Evolutionary conservation across 2,797 vertebrate species (phyloP).

Genomic region (Sebastiscus albofasciatus): DNA sequence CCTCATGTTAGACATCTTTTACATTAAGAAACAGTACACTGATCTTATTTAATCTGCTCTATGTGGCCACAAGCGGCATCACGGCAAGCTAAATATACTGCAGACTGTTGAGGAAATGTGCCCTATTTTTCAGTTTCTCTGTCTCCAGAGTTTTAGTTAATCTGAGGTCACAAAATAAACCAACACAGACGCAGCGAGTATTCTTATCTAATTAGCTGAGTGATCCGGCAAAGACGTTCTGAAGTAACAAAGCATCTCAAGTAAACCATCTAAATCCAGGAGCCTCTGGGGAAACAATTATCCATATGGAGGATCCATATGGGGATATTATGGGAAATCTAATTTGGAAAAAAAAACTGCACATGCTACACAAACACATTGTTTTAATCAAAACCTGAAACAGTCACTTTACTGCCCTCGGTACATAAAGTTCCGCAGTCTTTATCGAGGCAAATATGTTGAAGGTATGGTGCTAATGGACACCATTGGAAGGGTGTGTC

Average conservation of each 20-base stretch:
- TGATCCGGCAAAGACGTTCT: slow-evolving; percentile 14
- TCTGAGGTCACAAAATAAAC: slow-evolving; percentile 32
- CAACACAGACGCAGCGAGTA: slow-evolving; percentile 14
- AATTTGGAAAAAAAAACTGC: neutral
- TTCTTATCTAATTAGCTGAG: slow-evolving; percentile 38
- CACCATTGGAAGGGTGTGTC: no score
- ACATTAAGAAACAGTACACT: neutral
- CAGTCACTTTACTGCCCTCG: neutral
- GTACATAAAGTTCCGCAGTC: neutral
- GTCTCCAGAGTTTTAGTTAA: slow-evolving; percentile 25
- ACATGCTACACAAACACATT: neutral
- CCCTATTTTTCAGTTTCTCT: slow-evolving; percentile 16
- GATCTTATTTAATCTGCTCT: neutral
- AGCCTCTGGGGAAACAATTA: slow-evolving; percentile 35
- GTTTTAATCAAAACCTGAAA: neutral
- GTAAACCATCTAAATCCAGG: slow-evolving; percentile 20
- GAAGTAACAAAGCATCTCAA: slow-evolving; percentile 12
- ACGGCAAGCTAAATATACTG: neutral
- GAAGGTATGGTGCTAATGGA: no score
- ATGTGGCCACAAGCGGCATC: neutral
- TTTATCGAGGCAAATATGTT: neutral
- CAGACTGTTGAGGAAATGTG: slow-evolving; percentile 13
- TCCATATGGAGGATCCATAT: slow-evolving; percentile 5
- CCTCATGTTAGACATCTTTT: slow-evolving; percentile 13
- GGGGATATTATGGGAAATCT: neutral